These are phyloP conservation scores for Bradypodion pumilum DNA, from an alignment of 2,797 vertebrate species.

Conservation along the genomic window DNA sequence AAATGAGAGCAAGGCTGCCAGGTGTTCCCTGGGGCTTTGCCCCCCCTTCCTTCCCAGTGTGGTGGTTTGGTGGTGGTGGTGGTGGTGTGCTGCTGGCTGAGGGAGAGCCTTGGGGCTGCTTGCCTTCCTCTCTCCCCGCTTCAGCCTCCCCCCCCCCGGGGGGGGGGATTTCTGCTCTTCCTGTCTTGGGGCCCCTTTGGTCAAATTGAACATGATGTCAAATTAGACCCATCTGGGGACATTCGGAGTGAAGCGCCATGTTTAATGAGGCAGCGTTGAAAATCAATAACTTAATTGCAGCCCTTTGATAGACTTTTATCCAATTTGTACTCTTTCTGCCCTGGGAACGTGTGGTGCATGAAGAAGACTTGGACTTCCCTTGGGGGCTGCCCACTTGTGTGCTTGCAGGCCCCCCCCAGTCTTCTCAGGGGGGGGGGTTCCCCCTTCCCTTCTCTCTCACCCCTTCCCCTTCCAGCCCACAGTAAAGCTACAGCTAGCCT, in stretches of 20 bases:
- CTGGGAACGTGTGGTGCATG: constrained; percentile 72
- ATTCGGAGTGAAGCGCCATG: constrained; percentile 68
- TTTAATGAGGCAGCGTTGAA: constrained; percentile 77
- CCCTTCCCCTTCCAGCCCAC: too few relatives aligned
- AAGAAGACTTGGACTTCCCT: constrained; percentile 33
- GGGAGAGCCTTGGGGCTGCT: not conserved
- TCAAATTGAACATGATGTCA: constrained; percentile 79
- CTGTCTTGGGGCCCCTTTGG: constrained; percentile 61
- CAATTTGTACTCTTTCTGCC: constrained; percentile 74
- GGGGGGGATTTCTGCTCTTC: constrained; percentile 66
- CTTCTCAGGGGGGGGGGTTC: fast-evolving
- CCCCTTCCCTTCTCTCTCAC: not conserved
- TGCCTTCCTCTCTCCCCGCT: constrained; percentile 5
- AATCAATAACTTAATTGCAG: constrained; percentile 82
- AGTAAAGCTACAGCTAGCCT: too few relatives aligned
- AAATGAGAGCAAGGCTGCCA: not conserved
- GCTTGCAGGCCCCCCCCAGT: not conserved
- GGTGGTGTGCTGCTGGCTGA: not conserved
- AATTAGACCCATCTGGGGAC: constrained; percentile 75
- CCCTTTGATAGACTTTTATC: constrained; percentile 78
- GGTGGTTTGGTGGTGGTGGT: too few relatives aligned
- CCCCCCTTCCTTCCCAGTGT: not conserved
- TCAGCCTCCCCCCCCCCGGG: not conserved
- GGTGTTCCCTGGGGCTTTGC: not conserved
- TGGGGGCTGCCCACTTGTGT: constrained; percentile 31